These are phyloP conservation scores for Anastrepha ludens DNA, from an alignment of 1,140 invertebrate genomes.

Conservation along the genomic window DNA sequence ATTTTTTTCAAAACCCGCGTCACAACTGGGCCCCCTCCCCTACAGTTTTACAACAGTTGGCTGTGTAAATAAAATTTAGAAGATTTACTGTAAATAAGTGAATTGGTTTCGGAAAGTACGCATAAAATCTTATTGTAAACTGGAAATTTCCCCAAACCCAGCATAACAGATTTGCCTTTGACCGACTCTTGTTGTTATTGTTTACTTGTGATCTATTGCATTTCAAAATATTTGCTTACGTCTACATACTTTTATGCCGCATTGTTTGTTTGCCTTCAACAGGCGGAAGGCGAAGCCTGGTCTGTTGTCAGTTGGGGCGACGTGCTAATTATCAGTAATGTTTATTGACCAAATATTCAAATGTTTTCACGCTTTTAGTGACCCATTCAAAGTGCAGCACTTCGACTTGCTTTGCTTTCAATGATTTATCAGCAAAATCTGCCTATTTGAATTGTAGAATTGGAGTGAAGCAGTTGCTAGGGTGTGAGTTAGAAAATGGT, in stretches of 20 bases:
- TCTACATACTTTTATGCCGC: neutral
- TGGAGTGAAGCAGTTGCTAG: no score
- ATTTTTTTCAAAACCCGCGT: no score
- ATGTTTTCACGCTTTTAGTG: conserved; percentile 44
- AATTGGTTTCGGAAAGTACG: no score
- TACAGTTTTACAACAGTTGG: neutral
- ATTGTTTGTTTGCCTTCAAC: neutral
- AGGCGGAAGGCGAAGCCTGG: neutral
- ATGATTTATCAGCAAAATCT: no score
- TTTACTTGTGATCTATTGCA: neutral
- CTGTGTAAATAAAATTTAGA: no score
- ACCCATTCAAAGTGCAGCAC: neutral
- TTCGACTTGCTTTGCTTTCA: no score
- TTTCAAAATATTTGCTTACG: conserved; percentile 2
- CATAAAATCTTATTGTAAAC: neutral
- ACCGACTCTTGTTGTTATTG: neutral
- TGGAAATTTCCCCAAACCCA: neutral
- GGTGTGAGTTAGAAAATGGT: no score
- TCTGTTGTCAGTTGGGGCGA: neutral
- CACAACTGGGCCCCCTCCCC: no score
- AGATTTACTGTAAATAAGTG: no score
- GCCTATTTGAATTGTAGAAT: no score
- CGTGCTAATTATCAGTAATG: neutral
- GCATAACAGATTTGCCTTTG: neutral
- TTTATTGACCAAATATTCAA: conserved; percentile 1